Percentiles rank a stretch among this genome's conserved stretches.
Evolutionary conservation across 2,888 invertebrate species (phyloP).

Genomic region (Eutolmus rufibarbis): DNA sequence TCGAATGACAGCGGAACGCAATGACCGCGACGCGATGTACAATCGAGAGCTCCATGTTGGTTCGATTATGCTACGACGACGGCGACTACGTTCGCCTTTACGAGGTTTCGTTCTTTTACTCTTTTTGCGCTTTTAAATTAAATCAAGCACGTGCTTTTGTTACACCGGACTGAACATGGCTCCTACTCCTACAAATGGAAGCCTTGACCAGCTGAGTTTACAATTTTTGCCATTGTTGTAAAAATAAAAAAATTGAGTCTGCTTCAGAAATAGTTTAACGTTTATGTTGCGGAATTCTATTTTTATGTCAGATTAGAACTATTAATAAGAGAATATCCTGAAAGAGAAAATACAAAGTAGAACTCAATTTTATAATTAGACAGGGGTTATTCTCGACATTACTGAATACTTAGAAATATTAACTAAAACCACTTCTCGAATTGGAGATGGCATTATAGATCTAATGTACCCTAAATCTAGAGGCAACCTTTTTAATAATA

Average conservation of each 20-base stretch:
- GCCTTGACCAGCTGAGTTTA: neutral
- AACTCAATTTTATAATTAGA: no score
- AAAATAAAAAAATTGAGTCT: neutral
- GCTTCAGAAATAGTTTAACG: neutral
- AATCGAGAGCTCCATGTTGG: neutral
- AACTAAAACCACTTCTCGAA: no score
- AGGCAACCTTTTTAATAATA: no score
- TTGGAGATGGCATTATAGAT: no score
- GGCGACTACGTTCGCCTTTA: neutral
- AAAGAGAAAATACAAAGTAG: no score
- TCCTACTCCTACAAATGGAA: neutral
- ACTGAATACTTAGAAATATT: no score
- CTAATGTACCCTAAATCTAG: no score
- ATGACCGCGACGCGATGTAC: constrained; percentile 3
- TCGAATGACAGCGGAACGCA: constrained; percentile 6
- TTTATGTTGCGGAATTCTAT: neutral
- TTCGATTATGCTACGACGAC: neutral
- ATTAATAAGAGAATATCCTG: no score
- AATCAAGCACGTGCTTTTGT: neutral
- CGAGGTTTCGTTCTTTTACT: neutral
- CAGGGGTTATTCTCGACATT: no score
- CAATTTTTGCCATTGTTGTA: neutral
- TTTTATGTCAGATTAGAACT: no score
- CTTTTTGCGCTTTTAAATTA: neutral
- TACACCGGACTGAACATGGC: neutral